Percentiles rank a stretch among this genome's conserved stretches.
Conservation (phyloP, 2,797 vertebrate genomes). For the Neosalanx taihuensis region DNA sequence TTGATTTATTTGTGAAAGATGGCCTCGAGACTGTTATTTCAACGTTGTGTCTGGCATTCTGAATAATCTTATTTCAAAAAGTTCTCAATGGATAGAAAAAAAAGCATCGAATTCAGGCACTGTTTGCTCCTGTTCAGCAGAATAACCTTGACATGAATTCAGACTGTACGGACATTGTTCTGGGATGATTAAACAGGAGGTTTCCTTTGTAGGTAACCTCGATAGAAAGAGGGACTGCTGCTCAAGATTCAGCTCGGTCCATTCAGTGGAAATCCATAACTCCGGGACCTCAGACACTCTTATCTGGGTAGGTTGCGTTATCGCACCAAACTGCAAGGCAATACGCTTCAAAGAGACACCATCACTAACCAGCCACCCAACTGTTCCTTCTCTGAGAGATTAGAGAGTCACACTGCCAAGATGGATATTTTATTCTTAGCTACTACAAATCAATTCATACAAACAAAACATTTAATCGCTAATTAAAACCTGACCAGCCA, state of each 20-base stretch:
- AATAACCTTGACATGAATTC: not conserved
- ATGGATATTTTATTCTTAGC: slow-evolving; percentile 61
- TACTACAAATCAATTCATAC: slow-evolving; percentile 47
- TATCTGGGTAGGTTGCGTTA: slow-evolving; percentile 35
- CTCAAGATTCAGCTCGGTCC: slow-evolving; percentile 44
- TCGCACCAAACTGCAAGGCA: slow-evolving; percentile 44
- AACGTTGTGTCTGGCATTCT: no score
- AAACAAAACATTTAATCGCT: slow-evolving; percentile 45
- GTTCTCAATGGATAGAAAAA: no score
- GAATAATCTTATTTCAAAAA: no score
- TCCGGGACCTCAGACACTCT: slow-evolving; percentile 37
- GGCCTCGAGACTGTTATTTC: no score
- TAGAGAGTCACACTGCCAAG: slow-evolving; percentile 41
- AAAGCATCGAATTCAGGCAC: no score
- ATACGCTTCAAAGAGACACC: slow-evolving; percentile 16
- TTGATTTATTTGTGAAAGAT: not conserved
- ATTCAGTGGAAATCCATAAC: slow-evolving; percentile 65
- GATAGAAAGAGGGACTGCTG: slow-evolving; percentile 38
- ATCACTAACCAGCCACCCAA: not conserved
- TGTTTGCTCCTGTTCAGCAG: no score
- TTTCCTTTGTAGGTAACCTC: slow-evolving; percentile 46
- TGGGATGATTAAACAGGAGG: slow-evolving; percentile 37
- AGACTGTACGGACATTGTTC: slow-evolving; percentile 18
- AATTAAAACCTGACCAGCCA: slow-evolving; percentile 39
- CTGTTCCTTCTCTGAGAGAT: slow-evolving; percentile 30